These are phyloP conservation scores for Bombus impatiens DNA, from an alignment of 1,140 invertebrate species.

Conservation along the genomic window DNA sequence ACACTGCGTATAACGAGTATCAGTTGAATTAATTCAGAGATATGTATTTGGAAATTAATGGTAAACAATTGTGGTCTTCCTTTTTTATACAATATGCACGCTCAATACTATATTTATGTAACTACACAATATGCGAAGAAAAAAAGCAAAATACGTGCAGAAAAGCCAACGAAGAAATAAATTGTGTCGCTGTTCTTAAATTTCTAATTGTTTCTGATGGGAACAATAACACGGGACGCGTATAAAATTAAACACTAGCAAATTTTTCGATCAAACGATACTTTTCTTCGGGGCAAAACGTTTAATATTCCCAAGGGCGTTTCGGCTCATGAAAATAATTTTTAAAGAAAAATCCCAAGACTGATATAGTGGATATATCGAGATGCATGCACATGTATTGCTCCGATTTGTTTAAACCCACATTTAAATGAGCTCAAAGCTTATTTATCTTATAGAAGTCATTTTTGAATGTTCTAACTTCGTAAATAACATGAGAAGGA, in stretches of 20 bases:
- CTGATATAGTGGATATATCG: slow-evolving; percentile 40
- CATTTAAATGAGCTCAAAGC: slow-evolving; percentile 37
- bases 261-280: slow-evolving; percentile 20
- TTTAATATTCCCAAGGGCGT: slow-evolving; percentile 40
- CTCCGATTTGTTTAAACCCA: slow-evolving; percentile 26
- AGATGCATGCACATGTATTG: slow-evolving; percentile 40
- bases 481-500: neutral
- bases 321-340: slow-evolving; percentile 19
- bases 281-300: slow-evolving; percentile 2
- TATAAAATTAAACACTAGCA: neutral
- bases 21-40: neutral
- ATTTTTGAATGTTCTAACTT: slow-evolving; percentile 34
- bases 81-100: neutral
- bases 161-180: neutral
- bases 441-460: slow-evolving; percentile 26
- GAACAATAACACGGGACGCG: neutral
- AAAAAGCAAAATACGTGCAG: neutral
- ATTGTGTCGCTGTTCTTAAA: neutral
- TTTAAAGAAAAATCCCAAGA: slow-evolving; percentile 47
- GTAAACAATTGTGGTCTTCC: neutral
- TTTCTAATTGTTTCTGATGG: slow-evolving; percentile 3
- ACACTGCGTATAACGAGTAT: neutral
- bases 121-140: neutral
- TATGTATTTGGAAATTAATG: neutral
- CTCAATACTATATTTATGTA: neutral